Conservation (phyloP, 2,113 vertebrate genomes). For the Pituophis catenifer region DNA sequence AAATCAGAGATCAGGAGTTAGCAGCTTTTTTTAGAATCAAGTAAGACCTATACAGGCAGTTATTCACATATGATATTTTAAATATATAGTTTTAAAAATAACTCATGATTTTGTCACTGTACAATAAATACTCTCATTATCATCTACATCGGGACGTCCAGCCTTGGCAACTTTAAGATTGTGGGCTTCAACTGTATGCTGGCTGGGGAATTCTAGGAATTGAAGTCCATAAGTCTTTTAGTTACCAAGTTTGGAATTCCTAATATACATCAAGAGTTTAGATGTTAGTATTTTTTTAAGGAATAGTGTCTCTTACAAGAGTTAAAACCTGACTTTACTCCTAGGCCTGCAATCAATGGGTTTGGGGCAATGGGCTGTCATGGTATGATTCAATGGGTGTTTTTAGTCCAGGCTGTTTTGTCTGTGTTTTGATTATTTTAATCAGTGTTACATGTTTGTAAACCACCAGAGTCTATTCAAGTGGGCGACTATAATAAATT, state of each 20-base stretch:
- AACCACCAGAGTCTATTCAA: neutral
- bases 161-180: neutral
- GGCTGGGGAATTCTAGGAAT: neutral
- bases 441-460: neutral
- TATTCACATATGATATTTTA: neutral
- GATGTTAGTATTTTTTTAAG: neutral
- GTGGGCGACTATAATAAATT: neutral
- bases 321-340: neutral
- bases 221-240: neutral
- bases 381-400: neutral
- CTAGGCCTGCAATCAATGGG: neutral
- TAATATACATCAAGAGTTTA: neutral
- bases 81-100: neutral
- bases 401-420: neutral
- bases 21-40: neutral
- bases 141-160: neutral
- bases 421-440: neutral
- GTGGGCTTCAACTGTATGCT: neutral
- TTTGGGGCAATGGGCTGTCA: neutral
- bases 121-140: neutral
- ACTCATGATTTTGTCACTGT: neutral
- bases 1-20: neutral
- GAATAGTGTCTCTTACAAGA: neutral
- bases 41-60: neutral
- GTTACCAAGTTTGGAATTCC: neutral